Base-by-base conservation (phyloP, 2,888 invertebrate genomes). In the Parnassius apollo region DNA sequence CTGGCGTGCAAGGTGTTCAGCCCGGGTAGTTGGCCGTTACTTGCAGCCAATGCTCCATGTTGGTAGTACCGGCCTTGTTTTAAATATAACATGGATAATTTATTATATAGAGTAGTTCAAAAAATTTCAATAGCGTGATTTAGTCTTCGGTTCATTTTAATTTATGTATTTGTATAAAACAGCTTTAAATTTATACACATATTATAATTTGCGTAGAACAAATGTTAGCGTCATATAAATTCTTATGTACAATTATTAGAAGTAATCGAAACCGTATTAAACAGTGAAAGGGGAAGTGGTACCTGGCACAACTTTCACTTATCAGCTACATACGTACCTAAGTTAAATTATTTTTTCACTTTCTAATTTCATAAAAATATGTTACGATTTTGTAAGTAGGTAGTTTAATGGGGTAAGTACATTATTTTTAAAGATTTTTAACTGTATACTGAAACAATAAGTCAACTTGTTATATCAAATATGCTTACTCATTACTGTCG, bases 251-350 rank as follows among this genome's bases (percentile, higher is more conserved):
- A 57, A 42, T 57, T 42, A 42, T 42, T 42, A 50, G 42, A 42
- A 7, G 35, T 50, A 50, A 50, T 50, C 22, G 10, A n/a, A 12
- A 18, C 18, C 49, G 22, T 13, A 22, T 12, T 18, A 18, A 60
- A 49, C 59, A 60, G 59, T 60, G 54, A 60, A 60, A 60, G 59
- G 59, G 48, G 53, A 60, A 60, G 59, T 60, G 35, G 7, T 12
- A 12, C 42, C 42, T 18, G 4, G 25, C n/a, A 60, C 59, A n/a
- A 59, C 60, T 60, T 60, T 60, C 60, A 50, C 57, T 49, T 22
- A 12, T 12, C 42, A n/a, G n/a, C 53, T 13, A 44, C 54, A 44
- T 53, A 42, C 53, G 42, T 57, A 35, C 42, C 42, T 50, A 50
- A 50, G 50, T 50, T 57, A 50, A 42, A 57, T 50, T 42, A 57